Percentiles rank a stretch among this genome's conserved stretches.
Conservation (phyloP, 2,888 invertebrate species). For the Oconnorella tubifera region DNA sequence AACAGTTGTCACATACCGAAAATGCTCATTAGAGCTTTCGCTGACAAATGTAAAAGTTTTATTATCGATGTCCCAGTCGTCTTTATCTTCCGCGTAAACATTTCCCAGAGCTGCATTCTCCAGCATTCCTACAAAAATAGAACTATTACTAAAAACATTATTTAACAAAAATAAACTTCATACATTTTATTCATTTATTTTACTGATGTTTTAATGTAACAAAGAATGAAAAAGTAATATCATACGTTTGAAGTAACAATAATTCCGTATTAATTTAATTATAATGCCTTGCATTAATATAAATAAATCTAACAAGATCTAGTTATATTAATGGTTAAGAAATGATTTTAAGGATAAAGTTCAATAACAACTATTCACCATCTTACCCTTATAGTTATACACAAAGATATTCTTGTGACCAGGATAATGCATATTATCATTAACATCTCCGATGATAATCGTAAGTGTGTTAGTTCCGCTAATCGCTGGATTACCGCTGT, state of each 20-base stretch:
- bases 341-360: too few relatives aligned
- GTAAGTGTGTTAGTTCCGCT: constrained; percentile 88
- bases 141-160: neutral
- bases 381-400: constrained; percentile 87
- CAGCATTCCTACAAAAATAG: constrained; percentile 35
- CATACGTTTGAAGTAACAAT: too few relatives aligned
- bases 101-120: constrained; percentile 87
- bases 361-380: too few relatives aligned
- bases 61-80: constrained; percentile 97
- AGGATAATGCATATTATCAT: constrained; percentile 97
- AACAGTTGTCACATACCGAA: constrained; percentile 17
- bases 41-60: constrained; percentile 71
- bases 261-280: too few relatives aligned
- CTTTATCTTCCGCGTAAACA: constrained; percentile 93
- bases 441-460: constrained; percentile 91
- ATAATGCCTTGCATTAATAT: too few relatives aligned
- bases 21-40: constrained; percentile 2
- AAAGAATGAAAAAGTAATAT: too few relatives aligned
- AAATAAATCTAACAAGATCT: too few relatives aligned
- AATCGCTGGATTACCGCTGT: constrained; percentile 88
- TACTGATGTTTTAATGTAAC: too few relatives aligned
- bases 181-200: neutral
- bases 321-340: too few relatives aligned
- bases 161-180: neutral
- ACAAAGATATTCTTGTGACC: constrained; percentile 94